Conservation (phyloP, 2,113 vertebrate species). For the Odocoileus virginianus region DNA sequence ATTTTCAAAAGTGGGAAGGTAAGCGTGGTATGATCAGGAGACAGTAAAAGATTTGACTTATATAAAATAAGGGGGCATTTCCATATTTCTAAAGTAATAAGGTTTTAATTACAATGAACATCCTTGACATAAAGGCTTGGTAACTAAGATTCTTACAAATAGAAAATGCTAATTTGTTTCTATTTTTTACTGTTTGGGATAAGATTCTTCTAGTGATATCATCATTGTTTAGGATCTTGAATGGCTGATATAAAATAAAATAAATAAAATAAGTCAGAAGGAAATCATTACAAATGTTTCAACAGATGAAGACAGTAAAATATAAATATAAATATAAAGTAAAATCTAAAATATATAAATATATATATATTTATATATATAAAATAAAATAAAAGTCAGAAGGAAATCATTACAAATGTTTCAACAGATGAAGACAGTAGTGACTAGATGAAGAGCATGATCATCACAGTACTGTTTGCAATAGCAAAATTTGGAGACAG, state of each 20-base stretch:
- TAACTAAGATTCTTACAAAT: not conserved
- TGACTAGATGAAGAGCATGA: not conserved
- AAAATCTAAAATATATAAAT: no score
- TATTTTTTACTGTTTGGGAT: not conserved
- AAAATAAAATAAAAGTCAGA: not conserved
- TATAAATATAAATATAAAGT: no score
- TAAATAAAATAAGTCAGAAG: not conserved
- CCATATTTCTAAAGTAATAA: not conserved
- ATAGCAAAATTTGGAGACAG: not conserved
- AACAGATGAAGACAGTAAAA: not conserved
- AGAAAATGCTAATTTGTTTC: not conserved
- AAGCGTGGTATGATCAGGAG: not conserved
- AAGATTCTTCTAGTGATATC: not conserved
- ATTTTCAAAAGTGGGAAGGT: not conserved
- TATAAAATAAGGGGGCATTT: not conserved
- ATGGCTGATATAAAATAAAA: not conserved
- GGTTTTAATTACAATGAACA: not conserved
- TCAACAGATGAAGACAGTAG: not conserved
- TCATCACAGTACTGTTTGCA: not conserved
- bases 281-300: not conserved
- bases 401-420: not conserved
- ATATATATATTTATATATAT: no score
- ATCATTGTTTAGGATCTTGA: not conserved
- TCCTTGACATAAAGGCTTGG: not conserved
- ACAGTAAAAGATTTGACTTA: not conserved